Evolutionary conservation across 1,140 invertebrate genomes (phyloP).

Genomic region (Berghia stephanieae): DNA sequence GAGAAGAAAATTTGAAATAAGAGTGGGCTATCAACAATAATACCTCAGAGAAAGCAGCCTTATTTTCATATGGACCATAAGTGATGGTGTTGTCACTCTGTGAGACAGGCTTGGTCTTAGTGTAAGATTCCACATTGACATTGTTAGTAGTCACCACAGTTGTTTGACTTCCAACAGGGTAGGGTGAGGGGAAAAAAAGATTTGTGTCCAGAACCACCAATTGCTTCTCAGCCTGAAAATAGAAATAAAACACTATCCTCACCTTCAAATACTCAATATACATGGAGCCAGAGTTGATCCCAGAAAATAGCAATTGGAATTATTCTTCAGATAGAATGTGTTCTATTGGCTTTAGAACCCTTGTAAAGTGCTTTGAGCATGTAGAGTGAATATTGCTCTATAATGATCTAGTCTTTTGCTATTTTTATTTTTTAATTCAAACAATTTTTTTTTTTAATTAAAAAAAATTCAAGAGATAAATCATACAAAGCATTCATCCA

Average conservation of each 20-base stretch:
- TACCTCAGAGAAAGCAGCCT: constrained; percentile 70
- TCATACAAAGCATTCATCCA: neutral
- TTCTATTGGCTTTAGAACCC: no score
- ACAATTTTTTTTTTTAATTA: neutral
- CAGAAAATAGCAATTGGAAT: no score
- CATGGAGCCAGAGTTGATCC: no score
- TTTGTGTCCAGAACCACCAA: constrained; percentile 87
- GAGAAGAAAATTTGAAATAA: neutral
- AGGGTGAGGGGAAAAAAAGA: constrained; percentile 85
- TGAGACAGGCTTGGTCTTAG: constrained; percentile 85
- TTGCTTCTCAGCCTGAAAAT: constrained; percentile 85
- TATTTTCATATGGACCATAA: constrained; percentile 89
- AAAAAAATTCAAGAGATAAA: neutral
- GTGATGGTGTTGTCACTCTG: constrained; percentile 81
- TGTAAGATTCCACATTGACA: constrained; percentile 83
- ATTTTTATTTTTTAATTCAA: no score
- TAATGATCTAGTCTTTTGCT: no score
- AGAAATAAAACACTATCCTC: neutral
- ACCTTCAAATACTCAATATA: no score
- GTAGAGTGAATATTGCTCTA: no score
- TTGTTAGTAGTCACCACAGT: constrained; percentile 82
- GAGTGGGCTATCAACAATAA: neutral
- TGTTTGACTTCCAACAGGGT: constrained; percentile 80
- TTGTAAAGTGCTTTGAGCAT: no score
- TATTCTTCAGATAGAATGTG: no score